phyloP scores from a whole-genome alignment of 2,888 invertebrate species.

The Parapristionchus giblindavisi region DNA sequence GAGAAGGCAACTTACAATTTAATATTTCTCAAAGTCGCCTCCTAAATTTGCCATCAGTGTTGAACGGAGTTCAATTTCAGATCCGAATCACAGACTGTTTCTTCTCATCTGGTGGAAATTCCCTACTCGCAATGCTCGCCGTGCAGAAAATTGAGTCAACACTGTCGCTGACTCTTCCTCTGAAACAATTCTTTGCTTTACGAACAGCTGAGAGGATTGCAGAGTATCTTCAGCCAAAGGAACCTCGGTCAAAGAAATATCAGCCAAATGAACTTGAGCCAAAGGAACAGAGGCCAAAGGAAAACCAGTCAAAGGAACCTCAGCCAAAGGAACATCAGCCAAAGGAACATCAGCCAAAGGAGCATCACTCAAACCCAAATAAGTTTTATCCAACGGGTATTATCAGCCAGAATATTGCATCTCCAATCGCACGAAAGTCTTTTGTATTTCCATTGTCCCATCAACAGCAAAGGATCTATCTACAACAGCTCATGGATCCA shows the following conservation, averaged over 20 bases:
- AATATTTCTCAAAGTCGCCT: no score
- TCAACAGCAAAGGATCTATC: not conserved
- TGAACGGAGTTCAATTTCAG: slow-evolving; percentile 7
- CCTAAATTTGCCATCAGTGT: no score
- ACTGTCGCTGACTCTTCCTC: slow-evolving; percentile 38
- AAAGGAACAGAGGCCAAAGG: no score
- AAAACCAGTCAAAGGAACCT: no score
- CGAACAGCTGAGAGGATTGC: not conserved
- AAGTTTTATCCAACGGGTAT: no score
- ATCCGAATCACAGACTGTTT: slow-evolving; percentile 46
- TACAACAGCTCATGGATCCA: not conserved
- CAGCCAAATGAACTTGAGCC: no score
- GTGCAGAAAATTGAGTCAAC: slow-evolving; percentile 41
- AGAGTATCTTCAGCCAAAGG: not conserved
- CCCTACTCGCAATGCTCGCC: slow-evolving; percentile 53
- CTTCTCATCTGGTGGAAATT: slow-evolving; percentile 57
- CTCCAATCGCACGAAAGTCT: not conserved
- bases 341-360: not conserved
- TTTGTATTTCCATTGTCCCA: slow-evolving; percentile 4
- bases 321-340: not conserved
- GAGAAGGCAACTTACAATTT: no score
- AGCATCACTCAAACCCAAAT: not conserved
- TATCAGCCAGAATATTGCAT: not conserved
- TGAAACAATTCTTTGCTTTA: slow-evolving; percentile 27
- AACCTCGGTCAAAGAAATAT: no score